Base-by-base conservation (phyloP, 2,888 invertebrate genomes). In the Erebia aethiops region DNA sequence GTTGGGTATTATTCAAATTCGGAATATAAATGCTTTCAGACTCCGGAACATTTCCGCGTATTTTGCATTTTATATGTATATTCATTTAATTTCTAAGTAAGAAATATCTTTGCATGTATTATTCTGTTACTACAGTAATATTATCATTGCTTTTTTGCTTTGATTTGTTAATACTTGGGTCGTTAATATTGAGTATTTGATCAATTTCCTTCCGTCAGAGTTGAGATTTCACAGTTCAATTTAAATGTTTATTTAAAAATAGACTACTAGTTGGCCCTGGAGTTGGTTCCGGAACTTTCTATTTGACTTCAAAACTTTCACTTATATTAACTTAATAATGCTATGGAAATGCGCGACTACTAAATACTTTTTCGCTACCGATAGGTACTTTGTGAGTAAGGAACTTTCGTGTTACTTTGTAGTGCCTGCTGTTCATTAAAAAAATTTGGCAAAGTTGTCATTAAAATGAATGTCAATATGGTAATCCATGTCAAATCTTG, bases 1-100 rank as follows among this genome's bases (percentile, higher is more conserved):
- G 76, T 77, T 74, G 72, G 75, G 72, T 70, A 75, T 80, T 81
- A 81, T 85, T 84, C 80, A 83, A 82, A 84, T 80, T 80, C 77
- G 75, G 79, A 79, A 83, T 80, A 81, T 78, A 78, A 81, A 81
- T 81, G 77, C 75, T 81, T 81, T 71, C 77, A 78, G 74, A 75
- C 81, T 57, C 43, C 21, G 51, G 73, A 73, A 76, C 56, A 71
- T 75, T 75, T 70, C 63, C 56, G 69, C 56, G 51, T 64, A 67
- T 61, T 70, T 69, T 58, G 54, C 57, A 46, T 71, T 67, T 13
- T 21, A 57, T 64, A 11, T 49, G 41, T 67, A 43, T 70, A 52
- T 67, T 46, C 16, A 60, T 67, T 67, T 46, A 49, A 60, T 63
- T 63, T 9, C 14, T 16, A 9, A 56, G 21, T 16, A 18, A 4